A percentile compares a stretch with the other conserved stretches of the same genome.
phyloP scores from a whole-genome alignment of 2,113 vertebrate species.

The Columba livia region DNA sequence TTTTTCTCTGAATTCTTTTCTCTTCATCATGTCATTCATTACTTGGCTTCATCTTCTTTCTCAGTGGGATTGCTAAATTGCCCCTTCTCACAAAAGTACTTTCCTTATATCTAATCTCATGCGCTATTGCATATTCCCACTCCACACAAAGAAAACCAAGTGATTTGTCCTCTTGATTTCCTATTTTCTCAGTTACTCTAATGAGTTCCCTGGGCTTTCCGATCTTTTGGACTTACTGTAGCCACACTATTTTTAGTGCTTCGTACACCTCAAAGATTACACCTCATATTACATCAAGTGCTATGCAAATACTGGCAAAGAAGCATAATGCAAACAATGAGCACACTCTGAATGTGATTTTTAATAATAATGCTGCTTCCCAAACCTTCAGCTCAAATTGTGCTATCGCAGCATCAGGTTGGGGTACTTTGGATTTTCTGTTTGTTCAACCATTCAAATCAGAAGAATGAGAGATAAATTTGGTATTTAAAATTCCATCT shows the following conservation, averaged over 20 bases:
- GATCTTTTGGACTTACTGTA: neutral
- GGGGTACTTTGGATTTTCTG: neutral
- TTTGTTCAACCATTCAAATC: neutral
- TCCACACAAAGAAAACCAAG: neutral
- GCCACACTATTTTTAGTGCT: neutral
- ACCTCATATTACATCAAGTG: neutral
- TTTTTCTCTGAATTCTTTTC: neutral
- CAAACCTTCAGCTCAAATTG: neutral
- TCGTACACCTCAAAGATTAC: neutral
- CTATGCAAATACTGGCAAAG: neutral
- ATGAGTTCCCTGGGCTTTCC: neutral
- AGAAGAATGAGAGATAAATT: neutral
- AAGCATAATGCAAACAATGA: neutral
- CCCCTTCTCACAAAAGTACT: neutral
- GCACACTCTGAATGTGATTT: neutral
- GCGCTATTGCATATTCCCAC: neutral
- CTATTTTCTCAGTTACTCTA: neutral
- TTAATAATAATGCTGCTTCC: neutral
- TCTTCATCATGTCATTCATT: neutral
- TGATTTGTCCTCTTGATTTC: neutral
- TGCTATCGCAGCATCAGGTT: neutral
- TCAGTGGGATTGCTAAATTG: neutral
- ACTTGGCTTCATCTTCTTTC: neutral
- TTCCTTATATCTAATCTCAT: neutral
- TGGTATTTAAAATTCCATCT: neutral